Evolutionary conservation across 2,797 vertebrate species (phyloP).

Genomic region (Gastrophryne carolinensis): DNA sequence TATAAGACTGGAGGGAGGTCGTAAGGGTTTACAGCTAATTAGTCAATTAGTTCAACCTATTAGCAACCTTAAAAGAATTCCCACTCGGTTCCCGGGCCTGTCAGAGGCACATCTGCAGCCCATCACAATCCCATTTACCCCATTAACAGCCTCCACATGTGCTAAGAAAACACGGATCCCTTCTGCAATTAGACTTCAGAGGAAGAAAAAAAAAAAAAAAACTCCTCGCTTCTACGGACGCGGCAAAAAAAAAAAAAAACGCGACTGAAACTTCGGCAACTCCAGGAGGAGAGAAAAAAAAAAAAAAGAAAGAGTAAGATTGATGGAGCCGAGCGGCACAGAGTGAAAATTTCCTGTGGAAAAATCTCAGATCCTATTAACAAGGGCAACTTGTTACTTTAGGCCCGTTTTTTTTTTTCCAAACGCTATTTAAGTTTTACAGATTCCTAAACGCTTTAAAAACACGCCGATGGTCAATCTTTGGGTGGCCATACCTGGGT

Average conservation of each 20-base stretch:
- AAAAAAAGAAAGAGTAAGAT: slow-evolving; percentile 29
- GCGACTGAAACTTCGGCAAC: slow-evolving; percentile 36
- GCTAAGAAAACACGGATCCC: slow-evolving; percentile 45
- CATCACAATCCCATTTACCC: slow-evolving; percentile 47
- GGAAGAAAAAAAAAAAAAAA: too few relatives aligned
- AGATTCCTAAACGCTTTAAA: slow-evolving; percentile 33
- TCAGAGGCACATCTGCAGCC: slow-evolving; percentile 39
- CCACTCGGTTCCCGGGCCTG: not conserved
- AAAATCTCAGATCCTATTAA: slow-evolving; percentile 52
- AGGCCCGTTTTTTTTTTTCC: slow-evolving; percentile 23
- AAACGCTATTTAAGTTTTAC: slow-evolving; percentile 33
- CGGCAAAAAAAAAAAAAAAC: slow-evolving; percentile 37
- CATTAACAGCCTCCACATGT: slow-evolving; percentile 52
- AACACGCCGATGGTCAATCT: slow-evolving; percentile 6
- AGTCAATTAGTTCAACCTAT: slow-evolving; percentile 51
- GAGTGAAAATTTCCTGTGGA: slow-evolving; percentile 53
- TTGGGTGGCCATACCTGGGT: not conserved
- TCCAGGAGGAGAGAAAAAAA: slow-evolving; percentile 26
- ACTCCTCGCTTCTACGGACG: slow-evolving; percentile 47
- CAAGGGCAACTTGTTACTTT: slow-evolving; percentile 45
- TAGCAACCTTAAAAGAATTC: slow-evolving; percentile 50
- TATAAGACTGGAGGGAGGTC: slow-evolving; percentile 23
- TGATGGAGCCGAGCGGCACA: slow-evolving; percentile 47
- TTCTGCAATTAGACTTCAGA: slow-evolving; percentile 53
- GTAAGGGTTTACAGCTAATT: slow-evolving; percentile 41